Conservation (phyloP, 2,888 invertebrate species). For the Eupithecia vulgata region DNA sequence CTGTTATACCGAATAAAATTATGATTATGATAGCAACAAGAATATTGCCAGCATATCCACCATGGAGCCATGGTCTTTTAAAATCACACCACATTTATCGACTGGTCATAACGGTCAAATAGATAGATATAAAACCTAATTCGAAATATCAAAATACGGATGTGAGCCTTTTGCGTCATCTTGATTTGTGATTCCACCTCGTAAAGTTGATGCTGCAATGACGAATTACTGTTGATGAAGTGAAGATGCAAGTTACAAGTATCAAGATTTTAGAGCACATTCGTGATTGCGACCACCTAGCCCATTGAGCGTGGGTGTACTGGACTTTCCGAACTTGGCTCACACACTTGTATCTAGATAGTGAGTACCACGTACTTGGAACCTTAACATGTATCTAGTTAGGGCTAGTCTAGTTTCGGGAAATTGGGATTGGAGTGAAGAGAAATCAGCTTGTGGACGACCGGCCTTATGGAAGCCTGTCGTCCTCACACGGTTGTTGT, state of each 20-base stretch:
- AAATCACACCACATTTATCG: neutral
- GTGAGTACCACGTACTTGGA: neutral
- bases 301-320: conserved; percentile 52
- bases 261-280: conserved; percentile 48
- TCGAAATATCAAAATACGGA: neutral
- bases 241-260: conserved; percentile 37
- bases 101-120: neutral
- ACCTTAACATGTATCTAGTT: neutral
- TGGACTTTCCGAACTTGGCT: conserved; percentile 1
- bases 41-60: neutral
- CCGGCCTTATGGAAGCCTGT: no score
- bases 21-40: neutral
- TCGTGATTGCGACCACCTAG: conserved; percentile 48
- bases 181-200: neutral
- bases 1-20: neutral
- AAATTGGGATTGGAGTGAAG: no score
- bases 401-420: no score
- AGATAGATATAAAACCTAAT: neutral
- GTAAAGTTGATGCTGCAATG: neutral
- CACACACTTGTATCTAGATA: conserved; percentile 19
- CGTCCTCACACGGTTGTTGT: no score
- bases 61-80: neutral
- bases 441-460: no score
- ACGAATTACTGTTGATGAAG: neutral
- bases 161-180: neutral